Evolutionary conservation across 2,888 invertebrate genomes (phyloP).

Genomic region (Nephrocerus scutellatus): DNA sequence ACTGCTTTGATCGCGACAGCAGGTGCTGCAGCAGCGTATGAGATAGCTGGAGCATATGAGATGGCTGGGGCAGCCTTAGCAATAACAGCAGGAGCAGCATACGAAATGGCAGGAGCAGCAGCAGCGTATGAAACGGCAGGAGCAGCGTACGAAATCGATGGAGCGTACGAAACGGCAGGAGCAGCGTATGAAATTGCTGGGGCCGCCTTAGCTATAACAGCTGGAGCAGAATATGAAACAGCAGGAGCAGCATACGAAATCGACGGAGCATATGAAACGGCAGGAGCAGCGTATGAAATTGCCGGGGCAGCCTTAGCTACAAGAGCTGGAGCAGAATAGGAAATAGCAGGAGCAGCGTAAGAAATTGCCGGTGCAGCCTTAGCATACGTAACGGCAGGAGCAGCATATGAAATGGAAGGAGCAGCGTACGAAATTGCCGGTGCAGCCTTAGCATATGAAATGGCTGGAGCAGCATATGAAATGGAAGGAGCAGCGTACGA

Average conservation of each 20-base stretch:
- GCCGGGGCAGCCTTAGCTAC: slow-evolving; percentile 14
- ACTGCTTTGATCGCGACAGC: slow-evolving; percentile 37
- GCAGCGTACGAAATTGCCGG: slow-evolving; percentile 5
- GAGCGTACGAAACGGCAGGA: slow-evolving; percentile 20
- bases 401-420: slow-evolving; percentile 10
- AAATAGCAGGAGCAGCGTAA: slow-evolving; percentile 14
- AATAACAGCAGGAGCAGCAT: slow-evolving; percentile 21
- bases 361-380: slow-evolving; percentile 18
- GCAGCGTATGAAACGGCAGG: slow-evolving; percentile 23
- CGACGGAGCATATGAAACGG: slow-evolving; percentile 24
- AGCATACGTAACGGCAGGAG: slow-evolving; percentile 8
- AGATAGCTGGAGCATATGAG: slow-evolving; percentile 15
- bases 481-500: slow-evolving; percentile 5
- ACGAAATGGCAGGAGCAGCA: slow-evolving; percentile 21
- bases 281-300: slow-evolving; percentile 16
- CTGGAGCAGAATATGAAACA: no score
- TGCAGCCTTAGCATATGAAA: slow-evolving; percentile 9
- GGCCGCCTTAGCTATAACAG: slow-evolving; percentile 13
- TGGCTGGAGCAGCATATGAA: slow-evolving; percentile 12
- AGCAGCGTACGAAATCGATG: slow-evolving; percentile 25
- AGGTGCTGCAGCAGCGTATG: slow-evolving; percentile 33
- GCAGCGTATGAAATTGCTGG: slow-evolving; percentile 20
- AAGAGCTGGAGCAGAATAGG: slow-evolving; percentile 9
- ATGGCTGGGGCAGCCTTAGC: slow-evolving; percentile 20
- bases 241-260: slow-evolving; percentile 20